Evolutionary conservation across 2,888 invertebrate species (phyloP).

Genomic region (Polyploca ridens): DNA sequence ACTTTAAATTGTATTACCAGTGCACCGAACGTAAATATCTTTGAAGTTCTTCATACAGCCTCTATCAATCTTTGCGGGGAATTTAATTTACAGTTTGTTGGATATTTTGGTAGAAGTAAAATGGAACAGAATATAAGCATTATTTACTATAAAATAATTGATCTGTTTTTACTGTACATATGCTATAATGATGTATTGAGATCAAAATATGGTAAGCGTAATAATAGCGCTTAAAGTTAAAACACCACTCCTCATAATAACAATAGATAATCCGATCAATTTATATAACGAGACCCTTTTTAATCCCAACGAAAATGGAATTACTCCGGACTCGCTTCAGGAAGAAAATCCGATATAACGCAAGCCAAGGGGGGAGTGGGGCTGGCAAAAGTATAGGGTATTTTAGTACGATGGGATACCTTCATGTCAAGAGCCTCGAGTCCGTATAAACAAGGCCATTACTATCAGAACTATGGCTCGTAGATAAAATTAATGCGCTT

Average conservation of each 20-base stretch:
- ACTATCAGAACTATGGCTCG: constrained; percentile 72
- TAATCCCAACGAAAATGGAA: constrained; percentile 67
- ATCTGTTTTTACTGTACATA: too few species aligned
- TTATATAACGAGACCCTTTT: constrained; percentile 63
- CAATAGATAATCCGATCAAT: constrained; percentile 59
- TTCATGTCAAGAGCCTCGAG: constrained; percentile 51
- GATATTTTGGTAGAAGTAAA: constrained; percentile 24
- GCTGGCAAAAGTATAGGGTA: constrained; percentile 33
- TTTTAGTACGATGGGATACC: constrained; percentile 43
- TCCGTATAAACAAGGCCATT: constrained; percentile 75
- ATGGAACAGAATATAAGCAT: constrained; percentile 15
- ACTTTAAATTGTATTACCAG: constrained; percentile 82
- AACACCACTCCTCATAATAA: constrained; percentile 40
- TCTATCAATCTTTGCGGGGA: constrained; percentile 54
- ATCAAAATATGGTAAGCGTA: neutral
- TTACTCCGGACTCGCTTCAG: constrained; percentile 52
- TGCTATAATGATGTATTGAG: too few species aligned
- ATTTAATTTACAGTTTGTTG: constrained; percentile 33
- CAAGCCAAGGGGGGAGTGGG: constrained; percentile 36
- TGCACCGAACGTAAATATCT: constrained; percentile 69
- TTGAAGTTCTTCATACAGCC: constrained; percentile 44
- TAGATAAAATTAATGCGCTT: constrained; percentile 71
- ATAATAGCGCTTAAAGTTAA: neutral
- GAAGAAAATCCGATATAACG: constrained; percentile 55
- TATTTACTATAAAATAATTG: neutral